A percentile compares a stretch with the other conserved stretches of the same genome.
phyloP scores from a whole-genome alignment of 2,113 vertebrate species.

The Galeopterus variegatus region DNA sequence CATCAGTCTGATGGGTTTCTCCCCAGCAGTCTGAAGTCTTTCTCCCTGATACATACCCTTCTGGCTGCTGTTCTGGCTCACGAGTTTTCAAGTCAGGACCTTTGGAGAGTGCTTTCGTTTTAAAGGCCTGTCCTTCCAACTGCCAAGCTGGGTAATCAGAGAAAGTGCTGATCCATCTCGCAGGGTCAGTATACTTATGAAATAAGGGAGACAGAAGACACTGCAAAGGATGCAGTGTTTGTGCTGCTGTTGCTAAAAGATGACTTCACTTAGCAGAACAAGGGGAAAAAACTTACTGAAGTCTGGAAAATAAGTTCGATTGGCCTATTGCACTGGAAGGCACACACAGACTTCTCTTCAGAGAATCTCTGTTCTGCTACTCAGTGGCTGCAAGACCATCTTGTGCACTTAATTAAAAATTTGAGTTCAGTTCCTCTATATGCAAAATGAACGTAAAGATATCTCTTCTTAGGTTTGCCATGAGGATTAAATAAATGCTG shows the following conservation, averaged over 20 bases:
- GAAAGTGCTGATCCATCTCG: background rate
- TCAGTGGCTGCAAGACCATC: background rate
- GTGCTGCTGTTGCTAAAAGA: background rate
- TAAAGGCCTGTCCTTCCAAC: background rate
- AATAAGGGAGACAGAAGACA: rapidly evolving
- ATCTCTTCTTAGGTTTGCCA: background rate
- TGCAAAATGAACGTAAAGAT: background rate
- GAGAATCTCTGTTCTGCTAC: too few relatives aligned
- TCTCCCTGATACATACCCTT: too few relatives aligned
- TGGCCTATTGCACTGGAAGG: background rate
- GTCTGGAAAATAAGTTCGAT: background rate
- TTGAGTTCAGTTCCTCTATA: background rate
- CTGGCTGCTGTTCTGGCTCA: background rate
- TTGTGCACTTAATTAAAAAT: background rate
- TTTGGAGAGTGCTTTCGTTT: background rate
- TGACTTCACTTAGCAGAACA: background rate
- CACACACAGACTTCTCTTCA: background rate
- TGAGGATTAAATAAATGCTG: background rate
- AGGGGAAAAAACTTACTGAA: background rate
- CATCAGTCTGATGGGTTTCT: background rate
- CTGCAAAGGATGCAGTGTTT: too few relatives aligned
- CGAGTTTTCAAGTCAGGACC: background rate
- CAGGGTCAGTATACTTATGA: rapidly evolving
- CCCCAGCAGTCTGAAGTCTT: background rate
- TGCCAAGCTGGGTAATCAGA: background rate